Evolutionary conservation across 1,140 invertebrate species (phyloP).

Genomic region (Globodera rostochiensis): DNA sequence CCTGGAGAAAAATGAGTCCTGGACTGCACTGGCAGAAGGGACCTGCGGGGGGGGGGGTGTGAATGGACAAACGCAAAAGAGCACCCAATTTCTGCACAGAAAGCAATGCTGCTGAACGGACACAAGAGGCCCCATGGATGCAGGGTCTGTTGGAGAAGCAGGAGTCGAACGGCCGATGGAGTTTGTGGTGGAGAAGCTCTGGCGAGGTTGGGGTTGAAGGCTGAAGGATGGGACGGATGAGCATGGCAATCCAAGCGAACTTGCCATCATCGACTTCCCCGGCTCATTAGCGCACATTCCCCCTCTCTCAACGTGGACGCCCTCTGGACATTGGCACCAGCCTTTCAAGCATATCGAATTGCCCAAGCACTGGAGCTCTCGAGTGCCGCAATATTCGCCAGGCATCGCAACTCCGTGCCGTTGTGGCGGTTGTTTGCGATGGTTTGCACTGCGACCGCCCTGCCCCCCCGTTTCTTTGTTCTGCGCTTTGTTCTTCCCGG

Average conservation of each 20-base stretch:
- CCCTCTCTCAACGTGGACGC: constrained; percentile 47
- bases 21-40: constrained; percentile 44
- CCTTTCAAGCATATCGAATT: constrained; percentile 51
- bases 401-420: constrained; percentile 35
- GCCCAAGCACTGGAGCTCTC: constrained; percentile 46
- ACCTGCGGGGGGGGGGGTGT: background rate
- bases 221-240: background rate
- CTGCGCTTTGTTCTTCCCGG: background rate
- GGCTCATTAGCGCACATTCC: constrained; percentile 33
- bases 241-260: too few species aligned
- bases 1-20: constrained; percentile 36
- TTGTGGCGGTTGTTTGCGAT: background rate
- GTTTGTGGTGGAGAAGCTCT: background rate
- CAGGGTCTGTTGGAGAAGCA: constrained; percentile 36
- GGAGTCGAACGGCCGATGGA: constrained; percentile 37
- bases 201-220: background rate
- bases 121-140: constrained; percentile 38
- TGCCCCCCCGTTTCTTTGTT: background rate
- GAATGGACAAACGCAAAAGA: background rate
- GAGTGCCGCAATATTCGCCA: constrained; percentile 37
- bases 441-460: background rate
- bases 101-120: constrained; percentile 38
- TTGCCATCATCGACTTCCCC: background rate
- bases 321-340: constrained; percentile 57
- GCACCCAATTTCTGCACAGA: constrained; percentile 37